Evolutionary conservation across 2,888 invertebrate species (phyloP).

Genomic region (Cephus runcator): DNA sequence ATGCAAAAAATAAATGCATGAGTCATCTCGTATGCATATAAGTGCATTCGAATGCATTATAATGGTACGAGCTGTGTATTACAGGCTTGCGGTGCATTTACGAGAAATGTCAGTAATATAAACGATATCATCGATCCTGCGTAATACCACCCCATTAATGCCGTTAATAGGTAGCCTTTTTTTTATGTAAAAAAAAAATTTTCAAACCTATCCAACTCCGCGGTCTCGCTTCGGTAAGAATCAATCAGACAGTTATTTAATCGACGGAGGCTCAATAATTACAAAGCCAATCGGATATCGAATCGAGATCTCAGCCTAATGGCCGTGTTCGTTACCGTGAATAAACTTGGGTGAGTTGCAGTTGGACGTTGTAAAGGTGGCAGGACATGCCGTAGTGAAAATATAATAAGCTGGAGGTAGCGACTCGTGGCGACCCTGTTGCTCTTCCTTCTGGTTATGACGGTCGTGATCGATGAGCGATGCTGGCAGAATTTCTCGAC

Average conservation of each 20-base stretch:
- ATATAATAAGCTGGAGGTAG: background rate
- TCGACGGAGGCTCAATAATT: slow-evolving; percentile 33
- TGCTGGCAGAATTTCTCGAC: background rate
- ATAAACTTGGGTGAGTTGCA: background rate
- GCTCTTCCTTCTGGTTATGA: background rate
- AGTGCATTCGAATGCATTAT: background rate
- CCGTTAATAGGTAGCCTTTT: background rate
- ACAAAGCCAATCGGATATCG: slow-evolving; percentile 34
- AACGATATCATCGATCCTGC: background rate
- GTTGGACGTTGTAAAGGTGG: background rate
- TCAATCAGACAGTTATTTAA: slow-evolving; percentile 30
- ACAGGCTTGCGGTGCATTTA: background rate
- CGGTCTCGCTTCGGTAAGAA: slow-evolving; percentile 14
- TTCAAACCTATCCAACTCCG: background rate
- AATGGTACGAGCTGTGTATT: background rate
- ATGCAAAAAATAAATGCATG: background rate
- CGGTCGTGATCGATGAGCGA: background rate
- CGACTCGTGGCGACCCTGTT: background rate
- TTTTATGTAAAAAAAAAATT: background rate
- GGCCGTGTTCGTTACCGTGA: background rate
- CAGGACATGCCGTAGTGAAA: background rate
- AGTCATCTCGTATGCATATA: background rate
- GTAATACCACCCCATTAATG: slow-evolving; percentile 3
- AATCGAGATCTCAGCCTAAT: slow-evolving; percentile 14
- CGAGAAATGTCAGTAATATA: background rate